Evolutionary conservation across 2,888 invertebrate species (phyloP).

Genomic region (Agrochola lota): DNA sequence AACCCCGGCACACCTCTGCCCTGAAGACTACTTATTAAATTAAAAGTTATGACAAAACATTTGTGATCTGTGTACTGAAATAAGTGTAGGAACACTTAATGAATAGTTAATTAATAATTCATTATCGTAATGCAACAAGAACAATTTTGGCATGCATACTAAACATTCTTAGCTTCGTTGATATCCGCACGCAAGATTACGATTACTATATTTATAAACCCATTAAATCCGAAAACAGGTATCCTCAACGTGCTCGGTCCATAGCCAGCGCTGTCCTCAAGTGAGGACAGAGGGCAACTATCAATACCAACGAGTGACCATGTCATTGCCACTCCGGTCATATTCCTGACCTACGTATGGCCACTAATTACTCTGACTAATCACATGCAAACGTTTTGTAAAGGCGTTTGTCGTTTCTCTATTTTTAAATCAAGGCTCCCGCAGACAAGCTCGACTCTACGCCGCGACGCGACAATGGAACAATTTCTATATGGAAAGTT

Average conservation of each 20-base stretch:
- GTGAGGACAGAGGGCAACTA: slow-evolving; percentile 65
- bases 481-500: too few relatives aligned
- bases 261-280: slow-evolving; percentile 59
- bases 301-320: slow-evolving; percentile 39
- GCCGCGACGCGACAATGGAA: too few relatives aligned
- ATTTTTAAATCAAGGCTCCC: slow-evolving; percentile 14
- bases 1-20: too few relatives aligned
- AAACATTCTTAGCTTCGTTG: neutral
- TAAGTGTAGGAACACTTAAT: neutral
- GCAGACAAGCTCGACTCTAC: too few relatives aligned
- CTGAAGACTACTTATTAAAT: too few relatives aligned
- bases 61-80: neutral
- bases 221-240: slow-evolving; percentile 49
- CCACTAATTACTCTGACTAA: slow-evolving; percentile 41
- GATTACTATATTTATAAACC: slow-evolving; percentile 33
- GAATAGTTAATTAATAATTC: neutral
- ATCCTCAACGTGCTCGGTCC: slow-evolving; percentile 52
- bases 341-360: slow-evolving; percentile 43
- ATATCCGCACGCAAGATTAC: slow-evolving; percentile 30
- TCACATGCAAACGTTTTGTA: slow-evolving; percentile 23
- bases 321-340: slow-evolving; percentile 57
- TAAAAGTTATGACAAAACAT: neutral
- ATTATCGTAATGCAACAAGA: neutral
- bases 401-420: slow-evolving; percentile 6
- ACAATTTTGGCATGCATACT: neutral